A percentile compares a stretch with the other conserved stretches of the same genome.
phyloP scores from a whole-genome alignment of 2,888 invertebrate genomes.

The Zootermopsis nevadensis region DNA sequence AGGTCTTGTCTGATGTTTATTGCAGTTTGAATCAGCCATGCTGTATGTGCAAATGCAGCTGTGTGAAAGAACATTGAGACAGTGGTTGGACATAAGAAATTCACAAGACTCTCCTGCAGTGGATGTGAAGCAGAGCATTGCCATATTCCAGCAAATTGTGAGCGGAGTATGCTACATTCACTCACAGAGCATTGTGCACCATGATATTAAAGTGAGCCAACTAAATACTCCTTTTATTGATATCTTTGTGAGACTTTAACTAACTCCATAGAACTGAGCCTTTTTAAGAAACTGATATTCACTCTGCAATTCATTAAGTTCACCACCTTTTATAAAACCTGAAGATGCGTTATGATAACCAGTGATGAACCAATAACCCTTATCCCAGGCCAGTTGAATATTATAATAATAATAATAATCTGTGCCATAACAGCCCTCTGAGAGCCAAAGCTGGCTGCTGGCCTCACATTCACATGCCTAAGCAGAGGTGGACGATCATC shows the following conservation, averaged over 20 bases:
- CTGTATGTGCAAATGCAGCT: constrained; percentile 87
- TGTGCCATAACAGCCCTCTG: too few species aligned
- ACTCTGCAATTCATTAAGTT: too few species aligned
- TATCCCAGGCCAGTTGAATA: too few species aligned
- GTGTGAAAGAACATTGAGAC: constrained; percentile 79
- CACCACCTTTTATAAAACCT: too few species aligned
- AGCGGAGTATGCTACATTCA: constrained; percentile 83
- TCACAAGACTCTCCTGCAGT: background rate
- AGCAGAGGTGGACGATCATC: too few species aligned
- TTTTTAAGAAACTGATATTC: background rate
- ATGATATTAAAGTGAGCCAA: constrained; percentile 79
- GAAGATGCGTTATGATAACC: too few species aligned
- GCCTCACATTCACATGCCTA: too few species aligned
- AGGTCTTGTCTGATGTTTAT: background rate
- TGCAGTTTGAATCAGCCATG: constrained; percentile 71
- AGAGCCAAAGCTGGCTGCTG: too few species aligned
- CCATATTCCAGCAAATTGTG: constrained; percentile 77
- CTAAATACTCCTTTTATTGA: too few species aligned
- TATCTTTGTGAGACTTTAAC: too few species aligned
- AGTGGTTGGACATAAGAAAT: constrained; percentile 79
- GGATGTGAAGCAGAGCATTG: constrained; percentile 42
- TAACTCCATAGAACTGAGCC: background rate
- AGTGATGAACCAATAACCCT: too few species aligned
- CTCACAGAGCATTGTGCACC: constrained; percentile 80
- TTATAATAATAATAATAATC: too few species aligned